Evolutionary conservation across 2,888 invertebrate species (phyloP), one percentile per base, ranked within the genome.

Genomic region (Lithophane socia): DNA sequence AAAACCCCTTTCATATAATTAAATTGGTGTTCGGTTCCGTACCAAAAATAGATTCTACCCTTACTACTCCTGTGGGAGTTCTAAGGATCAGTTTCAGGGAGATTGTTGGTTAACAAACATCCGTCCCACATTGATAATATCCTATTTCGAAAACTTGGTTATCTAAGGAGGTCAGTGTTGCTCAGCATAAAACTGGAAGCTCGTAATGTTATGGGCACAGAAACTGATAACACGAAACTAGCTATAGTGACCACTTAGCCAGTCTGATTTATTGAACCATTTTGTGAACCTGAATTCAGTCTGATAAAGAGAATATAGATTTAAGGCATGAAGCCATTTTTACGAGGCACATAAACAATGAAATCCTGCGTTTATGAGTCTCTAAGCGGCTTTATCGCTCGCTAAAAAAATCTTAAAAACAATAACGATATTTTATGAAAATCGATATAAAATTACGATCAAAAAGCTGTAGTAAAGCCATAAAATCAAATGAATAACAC

Each of bases 401-500:
- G 52, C 68, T n/a, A 68, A 82, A 82, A 81, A 80, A 77, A 61
- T 66, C 44, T 56, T 63, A 71, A 61, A 71, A 68, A 84, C 67
- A 71, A 80, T 67, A 80, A 82, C 64, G 54, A 80, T 75, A 75
- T 80, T 65, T 75, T 65, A 80, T 63, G 16, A 72, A 72, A 72
- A 72, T 76, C 76, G 47, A 85, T 73, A 85, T 81, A 73, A 76
- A 80, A 76, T 80, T 67, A 73, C 63, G 76, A 75, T 69, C 65
- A 75, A 70, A 77, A 75, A 71, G 54, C 64, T 70, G 24, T 71
- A 82, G 66, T 71, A 66, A 64, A 73, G 70, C 60, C 66, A 75
- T 83, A 82, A 82, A 84, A 73, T 82, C 83, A 67, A 79, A 84
- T 80, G 58, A 80, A 86, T 80, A 83, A 87, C 79, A 80, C 42